phyloP scores from a whole-genome alignment of 2,797 vertebrate genomes.

The Cygnus olor region DNA sequence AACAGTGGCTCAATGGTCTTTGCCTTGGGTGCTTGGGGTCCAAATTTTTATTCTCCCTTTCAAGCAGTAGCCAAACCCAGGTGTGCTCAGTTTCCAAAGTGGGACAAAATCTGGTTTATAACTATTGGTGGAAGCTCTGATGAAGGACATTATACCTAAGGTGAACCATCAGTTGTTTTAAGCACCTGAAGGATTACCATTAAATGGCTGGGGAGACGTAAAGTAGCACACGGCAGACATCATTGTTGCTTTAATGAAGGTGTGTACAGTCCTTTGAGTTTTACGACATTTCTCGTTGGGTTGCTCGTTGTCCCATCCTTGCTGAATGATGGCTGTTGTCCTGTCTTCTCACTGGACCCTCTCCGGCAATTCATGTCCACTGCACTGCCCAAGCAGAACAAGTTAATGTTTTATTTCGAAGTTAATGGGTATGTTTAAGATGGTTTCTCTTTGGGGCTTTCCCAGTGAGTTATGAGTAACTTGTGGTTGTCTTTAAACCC shows the following conservation, averaged over 20 bases:
- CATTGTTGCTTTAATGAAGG: background rate
- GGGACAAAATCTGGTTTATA: background rate
- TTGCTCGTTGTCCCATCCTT: background rate
- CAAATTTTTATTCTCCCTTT: background rate
- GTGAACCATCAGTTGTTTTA: background rate
- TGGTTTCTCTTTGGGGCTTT: background rate
- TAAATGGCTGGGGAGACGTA: background rate
- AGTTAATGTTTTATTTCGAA: constrained; percentile 1
- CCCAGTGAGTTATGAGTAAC: background rate
- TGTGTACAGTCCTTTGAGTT: background rate
- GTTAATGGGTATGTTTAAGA: background rate
- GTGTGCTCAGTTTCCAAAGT: background rate
- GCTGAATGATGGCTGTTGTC: background rate
- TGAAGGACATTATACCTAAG: background rate
- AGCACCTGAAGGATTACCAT: background rate
- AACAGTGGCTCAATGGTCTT: background rate
- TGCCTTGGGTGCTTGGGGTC: background rate
- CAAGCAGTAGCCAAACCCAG: background rate
- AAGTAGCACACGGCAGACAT: background rate
- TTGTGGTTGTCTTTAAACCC: background rate
- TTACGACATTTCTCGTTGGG: background rate
- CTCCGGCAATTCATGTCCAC: background rate
- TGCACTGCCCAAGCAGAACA: accelerated
- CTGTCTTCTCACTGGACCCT: background rate
- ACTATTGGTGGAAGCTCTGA: background rate